phyloP scores from a whole-genome alignment of 2,797 vertebrate species.

The Chanos chanos region DNA sequence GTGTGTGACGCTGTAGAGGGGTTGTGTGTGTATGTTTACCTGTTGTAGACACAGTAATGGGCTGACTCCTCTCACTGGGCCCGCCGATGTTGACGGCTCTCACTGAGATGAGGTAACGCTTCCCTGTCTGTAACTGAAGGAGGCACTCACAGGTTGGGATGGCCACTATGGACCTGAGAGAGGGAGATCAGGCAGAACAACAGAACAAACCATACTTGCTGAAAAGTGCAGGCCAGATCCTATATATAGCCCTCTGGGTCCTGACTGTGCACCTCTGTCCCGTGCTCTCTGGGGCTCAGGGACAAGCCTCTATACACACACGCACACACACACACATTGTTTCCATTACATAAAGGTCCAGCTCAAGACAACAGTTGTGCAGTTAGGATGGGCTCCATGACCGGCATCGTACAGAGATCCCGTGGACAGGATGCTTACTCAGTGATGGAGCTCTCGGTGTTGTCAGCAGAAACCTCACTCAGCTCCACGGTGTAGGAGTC shows the following conservation, averaged over 20 bases:
- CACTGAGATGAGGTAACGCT: slow-evolving; percentile 75
- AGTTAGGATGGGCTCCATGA: not conserved
- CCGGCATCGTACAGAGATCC: not conserved
- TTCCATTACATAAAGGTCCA: not conserved
- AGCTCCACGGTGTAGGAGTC: slow-evolving; percentile 92
- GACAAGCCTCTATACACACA: too few species aligned
- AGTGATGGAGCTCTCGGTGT: slow-evolving; percentile 53
- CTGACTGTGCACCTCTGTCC: slow-evolving; percentile 58
- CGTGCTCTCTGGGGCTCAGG: too few species aligned
- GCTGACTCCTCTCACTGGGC: slow-evolving; percentile 76
- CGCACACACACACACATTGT: not conserved
- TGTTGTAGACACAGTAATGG: slow-evolving; percentile 74
- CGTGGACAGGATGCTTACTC: slow-evolving; percentile 75
- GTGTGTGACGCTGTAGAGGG: too few species aligned
- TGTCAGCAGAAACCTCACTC: slow-evolving; percentile 63
- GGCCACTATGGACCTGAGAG: slow-evolving; percentile 82
- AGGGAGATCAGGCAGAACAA: not conserved
- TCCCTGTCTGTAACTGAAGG: slow-evolving; percentile 80
- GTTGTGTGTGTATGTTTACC: too few species aligned
- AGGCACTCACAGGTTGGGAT: slow-evolving; percentile 88
- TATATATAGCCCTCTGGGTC: slow-evolving; percentile 65
- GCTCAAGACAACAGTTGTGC: too few species aligned
- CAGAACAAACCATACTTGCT: slow-evolving; percentile 19
- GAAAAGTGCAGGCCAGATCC: slow-evolving; percentile 42
- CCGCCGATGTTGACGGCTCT: slow-evolving; percentile 86